Evolutionary conservation across 2,113 vertebrate species (phyloP).

Genomic region (Pao palembangensis): DNA sequence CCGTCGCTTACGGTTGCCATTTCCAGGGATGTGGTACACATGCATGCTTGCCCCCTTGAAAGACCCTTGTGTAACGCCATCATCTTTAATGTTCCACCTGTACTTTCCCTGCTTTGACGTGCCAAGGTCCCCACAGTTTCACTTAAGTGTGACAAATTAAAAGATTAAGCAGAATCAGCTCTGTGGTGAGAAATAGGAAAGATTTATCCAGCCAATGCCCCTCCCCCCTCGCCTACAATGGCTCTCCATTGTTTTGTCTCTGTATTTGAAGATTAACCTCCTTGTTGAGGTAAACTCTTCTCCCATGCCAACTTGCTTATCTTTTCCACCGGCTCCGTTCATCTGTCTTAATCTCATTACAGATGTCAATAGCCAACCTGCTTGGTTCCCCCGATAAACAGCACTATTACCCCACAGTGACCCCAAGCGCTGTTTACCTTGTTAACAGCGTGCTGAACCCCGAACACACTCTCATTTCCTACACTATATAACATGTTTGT

Average conservation of each 20-base stretch:
- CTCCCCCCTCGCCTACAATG: neutral
- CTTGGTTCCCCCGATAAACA: conserved; percentile 61
- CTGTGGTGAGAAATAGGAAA: neutral
- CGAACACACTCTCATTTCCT: conserved; percentile 70
- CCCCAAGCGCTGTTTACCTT: conserved; percentile 61
- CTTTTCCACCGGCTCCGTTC: conserved; percentile 35
- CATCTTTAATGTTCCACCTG: conserved; percentile 24
- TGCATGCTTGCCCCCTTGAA: conserved; percentile 11
- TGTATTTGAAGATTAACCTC: conserved; percentile 43
- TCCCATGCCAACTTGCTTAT: conserved; percentile 38
- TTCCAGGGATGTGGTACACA: neutral
- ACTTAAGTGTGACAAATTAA: neutral
- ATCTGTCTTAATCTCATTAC: conserved; percentile 69
- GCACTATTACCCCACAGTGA: conserved; percentile 56
- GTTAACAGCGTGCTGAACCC: conserved; percentile 48
- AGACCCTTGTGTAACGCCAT: neutral
- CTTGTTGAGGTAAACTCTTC: conserved; percentile 15
- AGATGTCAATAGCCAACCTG: conserved; percentile 67
- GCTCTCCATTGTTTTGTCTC: conserved; percentile 17
- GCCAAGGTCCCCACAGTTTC: conserved; percentile 16
- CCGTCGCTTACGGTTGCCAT: neutral
- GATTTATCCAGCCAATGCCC: neutral
- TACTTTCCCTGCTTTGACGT: conserved; percentile 6
- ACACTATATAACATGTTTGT: conserved; percentile 35
- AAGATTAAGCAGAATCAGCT: neutral